Base-by-base conservation (phyloP, 2,888 invertebrate genomes). In the Sinelater perroti region DNA sequence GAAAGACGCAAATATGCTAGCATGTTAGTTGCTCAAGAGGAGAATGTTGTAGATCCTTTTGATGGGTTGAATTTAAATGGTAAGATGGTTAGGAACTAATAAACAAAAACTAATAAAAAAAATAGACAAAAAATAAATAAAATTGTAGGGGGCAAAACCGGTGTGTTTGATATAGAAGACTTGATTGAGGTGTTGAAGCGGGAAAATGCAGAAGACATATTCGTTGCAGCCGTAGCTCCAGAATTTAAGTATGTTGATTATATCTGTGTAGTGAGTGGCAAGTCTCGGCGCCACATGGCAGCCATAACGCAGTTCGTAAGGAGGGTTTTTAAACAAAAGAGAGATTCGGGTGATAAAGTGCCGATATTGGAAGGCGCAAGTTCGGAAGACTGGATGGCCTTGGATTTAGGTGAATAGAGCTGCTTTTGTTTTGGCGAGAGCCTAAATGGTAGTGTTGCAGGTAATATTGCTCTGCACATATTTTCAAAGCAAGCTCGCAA, bases 381-480 rank as follows among this genome's bases (percentile, higher is more conserved):
- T 45, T 88, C 87, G 7, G 83, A 83, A 44, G 88, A 93, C 68
- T 97, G 96, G 96, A 84, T 93, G 77, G 95, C 95, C 13, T 71
- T 97, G 74, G 96, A 97, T 81, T 82, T 96, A 80, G 94, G 94
- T 91, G 81, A 59, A 53, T 58, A 33, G 35, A 18, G n/a, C 16
- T n/a, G 28, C 28, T 5, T 2, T 5, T 2, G 10, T 8, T 28
- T 2, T 28, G 10, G 14, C n/a, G n/a, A n/a, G n/a, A n/a, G 21
- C 10, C 4, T 38, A 18, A 13, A 51, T 58, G 70, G 69, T 63
- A 64, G 16, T n/a, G 11, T 82, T 83, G 24, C 78, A 94, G 95
- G 94, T 60, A 97, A 96, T 74, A 95, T 97, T 69, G 91, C 91
- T 2, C 78, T 97, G 21, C 97, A 97, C 72, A 85, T 97, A 65